Conservation (phyloP, 1,140 invertebrate genomes). For the Teleopsis dalmanni region DNA sequence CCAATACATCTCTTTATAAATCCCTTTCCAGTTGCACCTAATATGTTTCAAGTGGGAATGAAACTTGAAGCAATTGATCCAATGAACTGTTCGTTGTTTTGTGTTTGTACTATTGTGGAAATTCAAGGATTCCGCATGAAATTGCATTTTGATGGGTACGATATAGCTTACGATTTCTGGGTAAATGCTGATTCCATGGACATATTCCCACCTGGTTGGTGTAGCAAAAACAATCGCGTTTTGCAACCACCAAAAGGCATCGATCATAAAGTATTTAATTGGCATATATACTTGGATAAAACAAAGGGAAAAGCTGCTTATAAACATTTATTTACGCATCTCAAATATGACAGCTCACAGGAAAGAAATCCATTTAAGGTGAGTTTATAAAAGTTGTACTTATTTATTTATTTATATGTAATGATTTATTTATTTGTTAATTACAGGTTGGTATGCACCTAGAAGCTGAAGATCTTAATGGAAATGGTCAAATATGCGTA, state of each 20-base stretch:
- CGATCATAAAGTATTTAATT: conserved; percentile 62
- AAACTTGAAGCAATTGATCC: conserved; percentile 92
- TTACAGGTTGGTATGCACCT: conserved; percentile 80
- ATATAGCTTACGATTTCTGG: conserved; percentile 89
- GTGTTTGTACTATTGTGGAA: conserved; percentile 79
- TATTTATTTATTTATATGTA: background rate
- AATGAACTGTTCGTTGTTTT: conserved; percentile 79
- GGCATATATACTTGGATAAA: conserved; percentile 76
- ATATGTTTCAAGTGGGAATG: conserved; percentile 77
- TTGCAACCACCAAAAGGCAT: conserved; percentile 70
- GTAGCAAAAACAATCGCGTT: conserved; percentile 68
- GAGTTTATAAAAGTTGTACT: conserved; percentile 19
- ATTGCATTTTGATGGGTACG: conserved; percentile 88
- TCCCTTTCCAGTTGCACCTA: conserved; percentile 61
- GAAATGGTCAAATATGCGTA: conserved; percentile 78
- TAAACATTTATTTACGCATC: conserved; percentile 61
- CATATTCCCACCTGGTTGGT: conserved; percentile 91
- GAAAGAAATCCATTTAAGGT: conserved; percentile 31
- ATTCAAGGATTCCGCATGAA: conserved; percentile 74
- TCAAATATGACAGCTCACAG: conserved; percentile 30
- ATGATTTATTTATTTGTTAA: background rate
- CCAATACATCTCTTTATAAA: conserved; percentile 72
- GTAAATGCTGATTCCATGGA: conserved; percentile 82
- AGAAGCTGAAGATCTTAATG: conserved; percentile 89
- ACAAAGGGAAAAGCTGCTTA: conserved; percentile 71